These are phyloP conservation scores for Maconellicoccus hirsutus DNA, from an alignment of 1,140 invertebrate species.

Conservation along the genomic window DNA sequence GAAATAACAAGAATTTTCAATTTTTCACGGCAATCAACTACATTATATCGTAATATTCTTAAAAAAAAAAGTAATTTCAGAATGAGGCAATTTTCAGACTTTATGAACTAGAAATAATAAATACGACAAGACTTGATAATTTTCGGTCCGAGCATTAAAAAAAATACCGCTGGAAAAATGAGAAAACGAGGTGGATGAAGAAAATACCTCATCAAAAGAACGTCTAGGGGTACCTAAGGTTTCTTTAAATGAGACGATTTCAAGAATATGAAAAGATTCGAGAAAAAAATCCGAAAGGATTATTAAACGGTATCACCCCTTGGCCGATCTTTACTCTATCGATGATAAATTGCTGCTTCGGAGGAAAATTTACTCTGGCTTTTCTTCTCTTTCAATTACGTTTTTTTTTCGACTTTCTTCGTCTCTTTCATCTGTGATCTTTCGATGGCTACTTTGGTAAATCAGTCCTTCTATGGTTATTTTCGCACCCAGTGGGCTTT, in stretches of 20 bases:
- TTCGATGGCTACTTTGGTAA: not conserved
- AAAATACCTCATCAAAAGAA: no score
- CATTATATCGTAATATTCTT: not conserved
- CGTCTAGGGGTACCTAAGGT: not conserved
- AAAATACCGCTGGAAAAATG: not conserved
- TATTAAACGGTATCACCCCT: no score
- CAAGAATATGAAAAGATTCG: not conserved
- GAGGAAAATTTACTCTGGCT: not conserved
- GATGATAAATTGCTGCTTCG: not conserved
- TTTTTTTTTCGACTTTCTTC: not conserved
- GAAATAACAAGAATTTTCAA: conserved; percentile 10
- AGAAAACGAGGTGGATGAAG: not conserved
- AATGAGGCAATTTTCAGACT: conserved; percentile 4
- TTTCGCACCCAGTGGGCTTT: no score
- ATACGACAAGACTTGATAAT: not conserved
- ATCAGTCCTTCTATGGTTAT: not conserved
- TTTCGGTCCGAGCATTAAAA: no score
- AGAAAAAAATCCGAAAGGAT: not conserved
- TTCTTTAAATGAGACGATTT: conserved; percentile 5
- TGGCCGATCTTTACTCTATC: no score
- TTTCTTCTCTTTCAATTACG: not conserved
- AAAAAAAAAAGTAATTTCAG: conserved; percentile 2
- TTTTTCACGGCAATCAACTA: conserved; percentile 4
- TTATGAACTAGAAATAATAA: conserved; percentile 10
- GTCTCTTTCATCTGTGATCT: not conserved